phyloP scores from a whole-genome alignment of 2,888 invertebrate genomes.

The Notodonta ziczac region DNA sequence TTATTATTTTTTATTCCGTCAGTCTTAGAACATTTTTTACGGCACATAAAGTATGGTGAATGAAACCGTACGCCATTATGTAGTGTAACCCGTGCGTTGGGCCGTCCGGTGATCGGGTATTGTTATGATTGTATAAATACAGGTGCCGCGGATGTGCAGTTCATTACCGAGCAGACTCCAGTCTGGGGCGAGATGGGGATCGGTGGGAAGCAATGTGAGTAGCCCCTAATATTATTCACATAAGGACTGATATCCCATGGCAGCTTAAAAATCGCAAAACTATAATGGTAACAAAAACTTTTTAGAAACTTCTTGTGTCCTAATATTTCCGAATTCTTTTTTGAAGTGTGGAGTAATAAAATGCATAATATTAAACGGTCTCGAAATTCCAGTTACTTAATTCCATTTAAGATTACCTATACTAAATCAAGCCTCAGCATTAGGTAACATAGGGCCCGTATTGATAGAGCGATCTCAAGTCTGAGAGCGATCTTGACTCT shows the following conservation, averaged over 20 bases:
- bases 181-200: conserved; percentile 52
- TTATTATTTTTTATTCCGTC: background rate
- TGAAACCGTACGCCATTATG: conserved; percentile 58
- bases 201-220: conserved; percentile 51
- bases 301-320: too few species aligned
- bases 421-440: too few species aligned
- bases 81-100: conserved; percentile 55
- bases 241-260: background rate
- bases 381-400: too few species aligned
- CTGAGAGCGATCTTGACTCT: too few species aligned
- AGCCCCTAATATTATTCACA: background rate
- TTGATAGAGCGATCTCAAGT: too few species aligned
- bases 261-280: too few species aligned
- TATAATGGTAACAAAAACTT: too few species aligned
- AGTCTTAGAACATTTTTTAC: conserved; percentile 1
- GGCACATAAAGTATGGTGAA: conserved; percentile 37
- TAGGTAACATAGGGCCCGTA: too few species aligned
- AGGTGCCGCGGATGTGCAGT: conserved; percentile 45
- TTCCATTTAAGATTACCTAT: too few species aligned
- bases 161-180: conserved; percentile 48
- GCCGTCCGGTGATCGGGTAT: conserved; percentile 52
- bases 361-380: too few species aligned
- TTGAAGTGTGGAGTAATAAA: too few species aligned
- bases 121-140: conserved; percentile 61
- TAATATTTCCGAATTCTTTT: too few species aligned